Base-by-base conservation (phyloP, 1,140 invertebrate species). In the Camponotus pennsylvanicus region DNA sequence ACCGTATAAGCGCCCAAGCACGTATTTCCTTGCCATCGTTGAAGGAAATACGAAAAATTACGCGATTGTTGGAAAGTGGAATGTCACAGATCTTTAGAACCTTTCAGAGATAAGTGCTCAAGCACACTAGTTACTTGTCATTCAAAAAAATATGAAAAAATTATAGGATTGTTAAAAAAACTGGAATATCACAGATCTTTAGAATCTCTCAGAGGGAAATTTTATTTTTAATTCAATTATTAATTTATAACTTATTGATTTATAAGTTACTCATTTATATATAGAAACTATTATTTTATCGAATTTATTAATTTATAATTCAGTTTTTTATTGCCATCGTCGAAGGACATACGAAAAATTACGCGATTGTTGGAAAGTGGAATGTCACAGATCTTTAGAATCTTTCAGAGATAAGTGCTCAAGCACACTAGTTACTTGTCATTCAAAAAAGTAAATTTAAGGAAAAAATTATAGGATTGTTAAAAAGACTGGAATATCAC, bases 1-100 rank as follows among this genome's bases (percentile, higher is more conserved):
- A 89, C 52, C 66, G 59, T 80, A 45, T 69, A 42, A 88, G 67
- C 77, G 73, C 27, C 84, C 77, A 18, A 86, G 84, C 88, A 61
- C 84, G 40, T 55, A 89, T 89, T 86, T 77, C 49, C 87, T 86
- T 86, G 18, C 40, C 32, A 2, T 45, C 40, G 64, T 7, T 11
- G 18, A 55, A 73, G 34, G 32, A 63, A 8, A 76, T 59, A 13
- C 7, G 1, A 13, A 37, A n/a, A 27, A 61, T 75, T 59, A 11
- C 18, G 69, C 55, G 34, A 83, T 21, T 57, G 18, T 57, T 8
- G 9, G 73, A 45, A 45, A 13, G 34, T 32, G 45, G 45, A 45
- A 42, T 9, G 79, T 61, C 55, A 52, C 11, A 6, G 37, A 52
- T 21, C 34, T 37, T 18, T 5, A 67, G 18, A 67, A 37, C 5